Evolutionary conservation across 2,797 vertebrate species (phyloP).

Genomic region (Nothura maculosa): DNA sequence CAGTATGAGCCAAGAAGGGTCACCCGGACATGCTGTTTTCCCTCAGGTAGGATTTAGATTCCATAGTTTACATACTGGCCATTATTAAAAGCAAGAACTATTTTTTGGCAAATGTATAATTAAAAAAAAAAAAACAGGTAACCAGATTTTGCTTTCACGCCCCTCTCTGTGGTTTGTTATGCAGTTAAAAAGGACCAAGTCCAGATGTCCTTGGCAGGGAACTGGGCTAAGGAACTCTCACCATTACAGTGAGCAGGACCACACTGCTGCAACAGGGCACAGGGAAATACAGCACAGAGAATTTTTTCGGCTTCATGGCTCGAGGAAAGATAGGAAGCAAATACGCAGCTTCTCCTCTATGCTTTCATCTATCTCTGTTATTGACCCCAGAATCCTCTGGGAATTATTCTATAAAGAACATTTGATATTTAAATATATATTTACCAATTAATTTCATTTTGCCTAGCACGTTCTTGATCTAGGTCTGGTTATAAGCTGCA

Average conservation of each 20-base stretch:
- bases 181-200: neutral
- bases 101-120: neutral
- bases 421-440: neutral
- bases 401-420: neutral
- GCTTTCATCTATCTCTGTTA: neutral
- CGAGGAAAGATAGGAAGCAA: neutral
- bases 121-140: neutral
- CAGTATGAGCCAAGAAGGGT: neutral
- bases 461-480: neutral
- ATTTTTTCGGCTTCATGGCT: neutral
- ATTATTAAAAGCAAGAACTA: neutral
- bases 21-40: neutral
- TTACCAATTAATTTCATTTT: neutral
- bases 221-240: neutral
- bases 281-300: neutral
- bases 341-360: neutral
- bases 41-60: neutral
- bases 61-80: neutral
- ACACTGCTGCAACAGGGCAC: neutral
- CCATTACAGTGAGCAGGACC: fast-evolving
- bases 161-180: neutral
- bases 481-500: neutral
- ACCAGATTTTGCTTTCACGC: neutral
- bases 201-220: neutral
- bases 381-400: neutral